Base-by-base conservation (phyloP, 2,797 vertebrate genomes). In the Pteronotus mesoamericanus region DNA sequence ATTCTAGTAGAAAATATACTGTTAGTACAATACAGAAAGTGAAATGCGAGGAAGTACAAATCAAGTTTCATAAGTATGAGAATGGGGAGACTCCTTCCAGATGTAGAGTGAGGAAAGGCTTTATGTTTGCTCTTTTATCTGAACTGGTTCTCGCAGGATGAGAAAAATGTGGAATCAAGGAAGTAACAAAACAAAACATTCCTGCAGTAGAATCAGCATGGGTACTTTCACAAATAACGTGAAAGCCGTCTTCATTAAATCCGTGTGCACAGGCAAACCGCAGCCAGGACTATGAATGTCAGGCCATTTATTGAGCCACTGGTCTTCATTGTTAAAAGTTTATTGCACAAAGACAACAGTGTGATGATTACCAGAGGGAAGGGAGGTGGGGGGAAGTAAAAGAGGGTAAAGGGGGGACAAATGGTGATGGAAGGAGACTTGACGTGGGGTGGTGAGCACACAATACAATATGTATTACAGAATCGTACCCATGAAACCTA, bases 11-110 rank as follows among this genome's bases (percentile, higher is more conserved):
- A 71, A 95, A 95, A 59, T 39, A 15, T 34, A 88, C n/a, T 44
- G 44, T 89, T 86, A 64, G 3, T 91, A 53, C 44, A 74, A 37
- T 91, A 86, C 32, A 78, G 86, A 97, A 86, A 83, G 75, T 79
- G 75, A 79, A 91, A 82, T 37, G 32, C 71, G 82, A 64, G 57
- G 79, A 84, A 88, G 48, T 84, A 77, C 2, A 92, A 92, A 89
- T 83, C 91, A 89, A 83, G 34, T 75, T 93, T 42, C 26, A 24
- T 61, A 34, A 9, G 26, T 91, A 90, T 37, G 11, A 74, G 44
- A 22, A 64, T 91, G 75, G 46, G 91, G 24, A 61, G 14, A 74
- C 44, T 92, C 68, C 32, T 91, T 79, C 82, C 19, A 46, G 14
- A 68, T 91, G 37, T 16, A 14, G 29, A 95, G 7, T 44, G 44